A percentile compares a stretch with the other conserved stretches of the same genome.
Conservation (phyloP, 2,888 invertebrate genomes). For the Resseliella maxima region DNA sequence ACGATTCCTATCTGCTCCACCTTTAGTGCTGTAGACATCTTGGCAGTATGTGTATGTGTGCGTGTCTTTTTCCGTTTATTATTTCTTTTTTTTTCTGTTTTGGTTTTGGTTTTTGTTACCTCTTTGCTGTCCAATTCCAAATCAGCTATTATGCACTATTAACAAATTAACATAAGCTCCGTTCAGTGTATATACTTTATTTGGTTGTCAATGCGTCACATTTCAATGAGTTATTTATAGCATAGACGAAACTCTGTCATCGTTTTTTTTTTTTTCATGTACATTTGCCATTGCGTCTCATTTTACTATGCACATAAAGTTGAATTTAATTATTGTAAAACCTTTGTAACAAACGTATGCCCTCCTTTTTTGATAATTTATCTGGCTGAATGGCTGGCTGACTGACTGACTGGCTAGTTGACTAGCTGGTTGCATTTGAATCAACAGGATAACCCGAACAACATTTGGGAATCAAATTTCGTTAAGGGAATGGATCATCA, state of each 20-base stretch:
- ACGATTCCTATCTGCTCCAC: neutral
- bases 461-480: slow-evolving; percentile 30
- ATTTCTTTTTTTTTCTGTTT: neutral
- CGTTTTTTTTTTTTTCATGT: slow-evolving; percentile 2
- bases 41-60: too few relatives aligned
- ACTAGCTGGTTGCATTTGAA: neutral
- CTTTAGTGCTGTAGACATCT: too few relatives aligned
- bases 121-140: neutral
- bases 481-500: neutral
- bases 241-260: neutral
- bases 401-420: too few relatives aligned
- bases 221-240: slow-evolving; percentile 45
- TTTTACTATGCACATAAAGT: slow-evolving; percentile 20
- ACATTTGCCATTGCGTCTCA: neutral
- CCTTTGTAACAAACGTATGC: neutral
- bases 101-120: neutral
- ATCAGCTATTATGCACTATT: slow-evolving; percentile 25
- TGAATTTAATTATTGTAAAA: slow-evolving; percentile 48
- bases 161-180: slow-evolving; percentile 42
- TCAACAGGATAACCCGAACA: slow-evolving; percentile 1
- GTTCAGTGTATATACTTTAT: neutral
- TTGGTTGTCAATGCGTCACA: neutral
- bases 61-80: neutral
- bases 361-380: neutral
- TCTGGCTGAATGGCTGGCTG: too few relatives aligned